Conservation (phyloP, 2,797 vertebrate genomes). For the Anguilla pacifica region DNA sequence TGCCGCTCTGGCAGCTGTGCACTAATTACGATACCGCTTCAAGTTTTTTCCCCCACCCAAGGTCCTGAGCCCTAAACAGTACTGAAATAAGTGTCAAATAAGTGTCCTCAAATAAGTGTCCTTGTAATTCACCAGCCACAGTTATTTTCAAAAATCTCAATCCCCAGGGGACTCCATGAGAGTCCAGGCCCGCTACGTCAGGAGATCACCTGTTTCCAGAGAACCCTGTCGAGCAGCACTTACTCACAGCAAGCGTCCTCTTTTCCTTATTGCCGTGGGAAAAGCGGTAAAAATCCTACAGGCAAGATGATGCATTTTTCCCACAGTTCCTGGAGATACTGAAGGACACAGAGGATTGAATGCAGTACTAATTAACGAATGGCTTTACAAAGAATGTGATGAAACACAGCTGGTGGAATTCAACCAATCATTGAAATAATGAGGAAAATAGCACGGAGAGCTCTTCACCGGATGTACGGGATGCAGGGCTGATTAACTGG, state of each 20-base stretch:
- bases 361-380: neutral
- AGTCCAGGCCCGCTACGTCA: neutral
- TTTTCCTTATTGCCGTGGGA: neutral
- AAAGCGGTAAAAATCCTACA: neutral
- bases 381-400: neutral
- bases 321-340: neutral
- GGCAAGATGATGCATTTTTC: neutral
- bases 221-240: neutral
- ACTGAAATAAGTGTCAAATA: neutral
- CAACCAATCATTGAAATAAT: neutral
- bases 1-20: slow-evolving; percentile 7
- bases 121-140: neutral
- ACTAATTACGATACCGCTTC: slow-evolving; percentile 5
- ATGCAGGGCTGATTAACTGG: neutral
- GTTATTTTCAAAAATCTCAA: neutral
- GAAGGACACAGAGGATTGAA: neutral
- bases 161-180: neutral
- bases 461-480: neutral
- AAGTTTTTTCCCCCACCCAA: neutral
- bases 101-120: slow-evolving; percentile 5
- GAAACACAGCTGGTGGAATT: neutral
- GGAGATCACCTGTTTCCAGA: neutral
- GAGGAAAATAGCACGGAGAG: neutral
- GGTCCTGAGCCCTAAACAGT: neutral
- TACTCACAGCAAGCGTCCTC: slow-evolving; percentile 1